A percentile compares a stretch with the other conserved stretches of the same genome.
Conservation (phyloP, 2,113 vertebrate genomes). For the Pteronura brasiliensis region DNA sequence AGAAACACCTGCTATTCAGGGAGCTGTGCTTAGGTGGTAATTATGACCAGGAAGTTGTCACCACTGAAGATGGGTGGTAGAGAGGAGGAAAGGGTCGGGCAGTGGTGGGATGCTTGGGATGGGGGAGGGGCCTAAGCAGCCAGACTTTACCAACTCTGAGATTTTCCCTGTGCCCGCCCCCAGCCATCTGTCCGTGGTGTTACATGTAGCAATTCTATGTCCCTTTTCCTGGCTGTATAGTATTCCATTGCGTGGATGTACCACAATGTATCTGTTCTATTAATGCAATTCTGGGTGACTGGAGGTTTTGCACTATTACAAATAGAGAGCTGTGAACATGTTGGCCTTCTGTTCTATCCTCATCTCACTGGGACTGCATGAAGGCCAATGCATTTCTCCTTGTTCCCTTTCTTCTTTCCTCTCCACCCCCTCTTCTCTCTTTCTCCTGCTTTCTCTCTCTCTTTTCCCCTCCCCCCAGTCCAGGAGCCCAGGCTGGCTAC, state of each 20-base stretch:
- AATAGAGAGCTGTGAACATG: fast-evolving
- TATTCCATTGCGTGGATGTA: fast-evolving
- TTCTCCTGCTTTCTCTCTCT: neutral
- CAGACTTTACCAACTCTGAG: too few relatives aligned
- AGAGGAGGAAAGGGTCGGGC: neutral
- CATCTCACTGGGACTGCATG: neutral
- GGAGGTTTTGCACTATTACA: neutral
- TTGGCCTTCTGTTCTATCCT: fast-evolving
- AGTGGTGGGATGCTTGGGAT: neutral
- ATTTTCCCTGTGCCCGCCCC: too few relatives aligned
- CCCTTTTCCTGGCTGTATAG: fast-evolving
- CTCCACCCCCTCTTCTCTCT: neutral
- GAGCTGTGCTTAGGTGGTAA: neutral
- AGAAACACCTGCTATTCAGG: neutral
- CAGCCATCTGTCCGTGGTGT: fast-evolving
- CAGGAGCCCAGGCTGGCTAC: neutral
- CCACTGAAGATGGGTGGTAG: fast-evolving
- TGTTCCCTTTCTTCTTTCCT: neutral
- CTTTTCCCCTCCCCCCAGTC: neutral
- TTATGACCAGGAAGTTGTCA: neutral
- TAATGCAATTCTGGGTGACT: neutral
- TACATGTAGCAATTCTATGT: fast-evolving
- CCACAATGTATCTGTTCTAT: too few relatives aligned
- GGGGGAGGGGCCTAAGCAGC: neutral
- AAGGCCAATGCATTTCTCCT: fast-evolving